phyloP scores from a whole-genome alignment of 2,797 vertebrate genomes.

The Cossypha heuglini region DNA sequence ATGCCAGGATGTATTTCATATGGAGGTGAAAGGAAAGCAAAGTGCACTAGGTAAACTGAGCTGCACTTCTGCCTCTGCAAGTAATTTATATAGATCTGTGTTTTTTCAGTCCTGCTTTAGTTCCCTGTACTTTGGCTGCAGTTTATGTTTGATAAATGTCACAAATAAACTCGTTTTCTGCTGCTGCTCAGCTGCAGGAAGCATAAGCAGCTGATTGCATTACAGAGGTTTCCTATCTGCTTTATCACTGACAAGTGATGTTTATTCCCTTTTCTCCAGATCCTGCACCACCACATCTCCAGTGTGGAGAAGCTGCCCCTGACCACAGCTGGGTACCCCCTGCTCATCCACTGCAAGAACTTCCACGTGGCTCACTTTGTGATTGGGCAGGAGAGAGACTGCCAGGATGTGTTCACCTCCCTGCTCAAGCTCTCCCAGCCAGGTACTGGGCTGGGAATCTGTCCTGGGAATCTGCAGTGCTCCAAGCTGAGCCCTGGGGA shows the following conservation, averaged over 20 bases:
- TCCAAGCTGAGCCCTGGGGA: neutral
- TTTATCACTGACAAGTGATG: neutral
- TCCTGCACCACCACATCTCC: constrained; percentile 81
- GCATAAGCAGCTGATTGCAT: neutral
- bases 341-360: constrained; percentile 82
- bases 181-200: neutral
- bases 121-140: neutral
- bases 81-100: neutral
- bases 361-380: constrained; percentile 78
- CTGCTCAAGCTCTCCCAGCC: constrained; percentile 81
- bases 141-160: neutral
- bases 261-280: constrained; percentile 61
- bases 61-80: neutral
- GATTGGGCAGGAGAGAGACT: constrained; percentile 77
- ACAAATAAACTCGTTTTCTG: neutral
- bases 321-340: constrained; percentile 70
- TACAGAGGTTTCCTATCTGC: neutral
- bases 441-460: neutral
- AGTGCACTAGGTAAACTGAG: neutral
- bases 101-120: neutral
- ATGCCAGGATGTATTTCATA: neutral
- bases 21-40: neutral
- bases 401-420: constrained; percentile 78
- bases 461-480: neutral
- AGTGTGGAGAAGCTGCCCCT: constrained; percentile 78